phyloP scores from a whole-genome alignment of 64 coral and sea anemone genomes.

The Pocillopora verrucosa region DNA sequence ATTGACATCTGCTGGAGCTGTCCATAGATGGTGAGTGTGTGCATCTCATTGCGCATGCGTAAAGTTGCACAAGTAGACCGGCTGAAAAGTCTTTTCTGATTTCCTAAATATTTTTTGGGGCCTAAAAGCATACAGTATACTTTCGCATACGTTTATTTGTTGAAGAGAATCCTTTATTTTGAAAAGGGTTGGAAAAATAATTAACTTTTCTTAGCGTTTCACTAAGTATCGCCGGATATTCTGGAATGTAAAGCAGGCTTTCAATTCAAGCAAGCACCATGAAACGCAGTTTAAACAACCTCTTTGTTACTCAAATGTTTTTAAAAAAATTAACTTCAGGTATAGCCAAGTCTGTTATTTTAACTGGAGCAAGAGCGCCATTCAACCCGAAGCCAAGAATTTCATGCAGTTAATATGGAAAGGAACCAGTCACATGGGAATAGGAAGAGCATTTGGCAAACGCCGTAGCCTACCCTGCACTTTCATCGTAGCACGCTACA shows the following conservation, averaged over 20 bases:
- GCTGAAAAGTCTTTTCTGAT: too few relatives aligned
- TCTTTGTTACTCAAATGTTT: not conserved
- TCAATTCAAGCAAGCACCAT: too few relatives aligned
- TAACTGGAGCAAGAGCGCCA: constrained; percentile 12
- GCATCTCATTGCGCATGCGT: not conserved
- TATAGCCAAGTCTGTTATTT: constrained; percentile 1
- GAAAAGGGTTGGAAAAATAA: too few relatives aligned
- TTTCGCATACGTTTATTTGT: too few relatives aligned
- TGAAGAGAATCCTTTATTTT: too few relatives aligned
- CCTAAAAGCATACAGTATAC: too few relatives aligned
- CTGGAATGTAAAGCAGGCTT: too few relatives aligned
- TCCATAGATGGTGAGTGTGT: constrained; percentile 52
- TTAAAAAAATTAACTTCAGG: not conserved
- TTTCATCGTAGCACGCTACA: constrained; percentile 54
- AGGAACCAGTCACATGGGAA: constrained; percentile 35
- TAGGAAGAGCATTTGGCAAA: constrained; percentile 3
- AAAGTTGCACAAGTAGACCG: not conserved
- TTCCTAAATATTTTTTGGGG: too few relatives aligned
- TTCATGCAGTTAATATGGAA: constrained; percentile 57
- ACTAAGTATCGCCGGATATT: too few relatives aligned
- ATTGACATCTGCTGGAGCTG: constrained; percentile 27
- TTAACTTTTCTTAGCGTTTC: too few relatives aligned
- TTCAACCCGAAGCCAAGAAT: constrained; percentile 6
- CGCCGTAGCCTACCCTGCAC: constrained; percentile 10
- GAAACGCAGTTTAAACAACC: too few relatives aligned